Percentiles rank a stretch among this genome's conserved stretches.
These are phyloP conservation scores for Rhagologus leucostigma DNA, from an alignment of 2,113 vertebrate species.

Conservation along the genomic window DNA sequence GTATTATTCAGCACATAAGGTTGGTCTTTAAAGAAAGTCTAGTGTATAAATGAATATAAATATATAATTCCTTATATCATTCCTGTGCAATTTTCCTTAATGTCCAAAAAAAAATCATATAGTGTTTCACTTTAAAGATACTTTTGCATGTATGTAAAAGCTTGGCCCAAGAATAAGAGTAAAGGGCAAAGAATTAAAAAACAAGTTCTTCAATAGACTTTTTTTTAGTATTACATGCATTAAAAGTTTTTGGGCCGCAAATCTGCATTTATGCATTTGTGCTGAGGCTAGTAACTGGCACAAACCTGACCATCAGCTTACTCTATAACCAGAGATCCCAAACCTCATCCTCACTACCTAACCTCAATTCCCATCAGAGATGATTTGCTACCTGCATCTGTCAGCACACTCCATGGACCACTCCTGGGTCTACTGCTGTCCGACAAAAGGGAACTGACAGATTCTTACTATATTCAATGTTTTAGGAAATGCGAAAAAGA, in stretches of 20 bases:
- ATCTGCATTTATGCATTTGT: neutral
- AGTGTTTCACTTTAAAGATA: neutral
- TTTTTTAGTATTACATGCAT: neutral
- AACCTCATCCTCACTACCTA: neutral
- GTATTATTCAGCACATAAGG: neutral
- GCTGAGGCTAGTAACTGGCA: neutral
- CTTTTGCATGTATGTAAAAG: neutral
- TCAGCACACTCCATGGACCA: neutral
- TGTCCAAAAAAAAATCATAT: rapidly evolving
- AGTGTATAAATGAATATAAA: neutral
- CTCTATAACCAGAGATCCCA: neutral
- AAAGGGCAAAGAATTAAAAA: neutral
- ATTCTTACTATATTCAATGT: neutral
- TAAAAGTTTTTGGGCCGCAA: neutral
- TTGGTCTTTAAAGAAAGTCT: neutral
- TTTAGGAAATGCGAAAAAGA: neutral
- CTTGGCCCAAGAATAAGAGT: neutral
- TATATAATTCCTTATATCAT: neutral
- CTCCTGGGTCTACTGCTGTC: neutral
- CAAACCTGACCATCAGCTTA: neutral
- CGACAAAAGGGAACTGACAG: neutral
- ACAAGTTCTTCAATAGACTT: neutral
- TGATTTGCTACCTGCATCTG: neutral
- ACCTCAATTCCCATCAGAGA: neutral
- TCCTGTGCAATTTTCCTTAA: neutral